Evolutionary conservation across 2,797 vertebrate genomes (phyloP), one percentile per base, ranked within the genome.

Genomic region (Notoglanidium macrostoma): DNA sequence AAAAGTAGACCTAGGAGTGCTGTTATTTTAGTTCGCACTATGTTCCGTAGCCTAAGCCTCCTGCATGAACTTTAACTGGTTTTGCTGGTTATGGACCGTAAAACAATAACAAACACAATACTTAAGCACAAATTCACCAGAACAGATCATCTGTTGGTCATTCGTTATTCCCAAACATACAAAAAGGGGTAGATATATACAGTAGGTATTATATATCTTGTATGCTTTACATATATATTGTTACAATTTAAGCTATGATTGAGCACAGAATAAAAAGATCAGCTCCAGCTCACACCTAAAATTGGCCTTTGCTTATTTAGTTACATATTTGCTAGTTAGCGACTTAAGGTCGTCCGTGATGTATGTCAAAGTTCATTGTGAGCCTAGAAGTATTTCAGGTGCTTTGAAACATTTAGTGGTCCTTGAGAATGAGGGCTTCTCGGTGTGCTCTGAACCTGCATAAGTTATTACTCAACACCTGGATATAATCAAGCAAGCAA

Each of bases 401-500:
- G n/a, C 70, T 79, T 72, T 85, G 73, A 76, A 87, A 86, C 61
- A 85, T 84, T 86, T 63, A 85, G 77, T 84, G 74, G 76, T 73
- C 70, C 61, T 87, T 87, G 77, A 87, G 79, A 87, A 77, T 35
- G 35, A 84, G 84, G 79, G 83, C 76, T 86, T 78, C 63, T 82
- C 54, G 26, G 35, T 55, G 86, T 73, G 49, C 77, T 86, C 74
- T 86, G 67, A 88, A 61, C 86, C 87, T 88, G 84, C 88, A 87
- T 86, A 89, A 88, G 85, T 72, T 89, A 65, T 89, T 89, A 89
- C 87, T 91, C 89, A 91, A 91, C 87, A 90, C 90, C 92, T 92
- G 91, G 86, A 93, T 90, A 90, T 85, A 86, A 92, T 92, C 87
- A 86, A 73, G 87, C 88, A 87, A 89, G 88, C 91, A 90, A 92